Evolutionary conservation across 2,797 vertebrate genomes (phyloP).

Genomic region (Phataginus tricuspis): DNA sequence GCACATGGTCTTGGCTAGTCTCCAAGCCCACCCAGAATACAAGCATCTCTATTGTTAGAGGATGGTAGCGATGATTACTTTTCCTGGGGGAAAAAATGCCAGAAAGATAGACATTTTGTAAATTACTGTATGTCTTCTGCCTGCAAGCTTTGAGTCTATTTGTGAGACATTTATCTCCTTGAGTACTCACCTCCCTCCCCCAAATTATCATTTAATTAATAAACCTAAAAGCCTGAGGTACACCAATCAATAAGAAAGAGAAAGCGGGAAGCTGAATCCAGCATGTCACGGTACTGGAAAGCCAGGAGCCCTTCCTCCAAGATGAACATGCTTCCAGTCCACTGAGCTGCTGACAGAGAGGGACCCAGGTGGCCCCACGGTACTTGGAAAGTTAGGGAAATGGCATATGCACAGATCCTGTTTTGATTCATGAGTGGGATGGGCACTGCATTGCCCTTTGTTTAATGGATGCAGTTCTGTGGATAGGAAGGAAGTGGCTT

Average conservation of each 20-base stretch:
- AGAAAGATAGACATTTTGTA: conserved; percentile 84
- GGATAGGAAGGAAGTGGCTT: neutral
- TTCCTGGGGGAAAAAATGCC: conserved; percentile 60
- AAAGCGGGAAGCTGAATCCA: conserved; percentile 61
- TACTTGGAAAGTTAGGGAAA: conserved; percentile 60
- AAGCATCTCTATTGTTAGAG: conserved; percentile 55
- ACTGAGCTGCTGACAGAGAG: neutral
- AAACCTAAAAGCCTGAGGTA: conserved; percentile 83
- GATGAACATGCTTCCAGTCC: conserved; percentile 12
- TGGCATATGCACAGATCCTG: neutral
- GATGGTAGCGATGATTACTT: conserved; percentile 73
- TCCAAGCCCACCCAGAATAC: neutral
- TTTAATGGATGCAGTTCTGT: neutral
- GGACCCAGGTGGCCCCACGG: neutral
- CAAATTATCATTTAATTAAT: conserved; percentile 86
- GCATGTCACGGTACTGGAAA: conserved; percentile 74
- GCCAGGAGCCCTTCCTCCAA: conserved; percentile 72
- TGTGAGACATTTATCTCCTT: conserved; percentile 85
- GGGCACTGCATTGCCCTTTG: neutral
- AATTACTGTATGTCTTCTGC: conserved; percentile 76
- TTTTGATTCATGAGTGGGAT: neutral
- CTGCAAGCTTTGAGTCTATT: conserved; percentile 82
- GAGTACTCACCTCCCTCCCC: conserved; percentile 65
- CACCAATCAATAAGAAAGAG: conserved; percentile 82
- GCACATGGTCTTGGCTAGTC: neutral